Conservation (phyloP, 2,888 invertebrate species). For the Lasioglossum lativentre region DNA sequence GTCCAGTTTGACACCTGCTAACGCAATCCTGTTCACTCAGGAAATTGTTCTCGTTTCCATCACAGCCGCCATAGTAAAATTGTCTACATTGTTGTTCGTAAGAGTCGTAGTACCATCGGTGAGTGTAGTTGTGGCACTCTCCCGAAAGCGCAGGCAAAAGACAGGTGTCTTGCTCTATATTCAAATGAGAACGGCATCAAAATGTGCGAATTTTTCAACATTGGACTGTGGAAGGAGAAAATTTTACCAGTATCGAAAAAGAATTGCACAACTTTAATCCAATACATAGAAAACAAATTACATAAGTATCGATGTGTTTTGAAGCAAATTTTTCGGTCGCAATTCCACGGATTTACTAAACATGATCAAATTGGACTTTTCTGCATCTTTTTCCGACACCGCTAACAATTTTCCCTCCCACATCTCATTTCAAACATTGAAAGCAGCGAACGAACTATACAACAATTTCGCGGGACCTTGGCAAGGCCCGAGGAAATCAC, state of each 20-base stretch:
- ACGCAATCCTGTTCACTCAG: slow-evolving; percentile 88
- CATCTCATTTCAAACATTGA: background rate
- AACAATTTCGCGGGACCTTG: background rate
- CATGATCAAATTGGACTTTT: no score
- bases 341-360: background rate
- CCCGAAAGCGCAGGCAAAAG: slow-evolving; percentile 91
- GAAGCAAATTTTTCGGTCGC: background rate
- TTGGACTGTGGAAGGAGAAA: slow-evolving; percentile 2
- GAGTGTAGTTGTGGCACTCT: slow-evolving; percentile 90
- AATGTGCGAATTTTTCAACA: background rate
- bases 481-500: background rate
- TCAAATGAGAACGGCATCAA: slow-evolving; percentile 19
- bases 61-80: slow-evolving; percentile 96
- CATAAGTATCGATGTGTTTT: background rate
- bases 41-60: slow-evolving; percentile 96
- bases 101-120: slow-evolving; percentile 94
- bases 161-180: slow-evolving; percentile 89
- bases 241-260: background rate
- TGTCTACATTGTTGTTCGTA: slow-evolving; percentile 90
- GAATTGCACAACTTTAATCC: background rate
- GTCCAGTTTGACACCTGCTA: slow-evolving; percentile 87
- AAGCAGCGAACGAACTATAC: slow-evolving; percentile 25
- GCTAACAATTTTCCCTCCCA: background rate
- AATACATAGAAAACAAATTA: background rate
- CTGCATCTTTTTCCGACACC: background rate